Evolutionary conservation across 2,113 vertebrate species (phyloP).

Genomic region (Odontophorus gujanensis): DNA sequence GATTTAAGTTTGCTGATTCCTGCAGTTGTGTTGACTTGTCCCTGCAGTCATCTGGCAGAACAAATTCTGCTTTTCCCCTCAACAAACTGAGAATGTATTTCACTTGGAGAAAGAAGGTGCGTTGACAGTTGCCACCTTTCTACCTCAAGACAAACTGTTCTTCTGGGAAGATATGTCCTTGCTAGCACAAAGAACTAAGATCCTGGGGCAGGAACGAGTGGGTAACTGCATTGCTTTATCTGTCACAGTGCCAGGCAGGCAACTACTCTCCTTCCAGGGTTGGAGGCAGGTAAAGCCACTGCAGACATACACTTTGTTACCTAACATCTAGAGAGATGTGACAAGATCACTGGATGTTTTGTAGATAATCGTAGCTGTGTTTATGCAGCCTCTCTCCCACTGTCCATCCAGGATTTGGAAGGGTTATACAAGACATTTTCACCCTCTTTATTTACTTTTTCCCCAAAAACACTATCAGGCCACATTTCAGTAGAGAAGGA

Average conservation of each 20-base stretch:
- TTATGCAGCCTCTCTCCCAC: background rate
- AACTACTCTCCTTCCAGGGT: background rate
- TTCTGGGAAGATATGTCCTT: background rate
- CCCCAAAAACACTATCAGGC: background rate
- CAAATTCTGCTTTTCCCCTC: background rate
- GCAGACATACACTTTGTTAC: background rate
- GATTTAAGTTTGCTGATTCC: background rate
- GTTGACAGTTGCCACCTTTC: background rate
- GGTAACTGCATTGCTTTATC: background rate
- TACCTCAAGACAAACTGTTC: background rate
- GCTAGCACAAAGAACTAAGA: background rate
- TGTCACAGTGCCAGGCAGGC: background rate
- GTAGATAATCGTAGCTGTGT: background rate
- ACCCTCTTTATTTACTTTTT: background rate
- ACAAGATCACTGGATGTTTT: background rate
- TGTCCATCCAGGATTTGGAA: background rate
- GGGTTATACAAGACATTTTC: background rate
- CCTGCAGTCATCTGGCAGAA: background rate
- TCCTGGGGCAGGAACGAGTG: background rate
- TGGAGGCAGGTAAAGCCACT: background rate
- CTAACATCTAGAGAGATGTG: background rate
- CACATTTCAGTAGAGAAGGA: background rate
- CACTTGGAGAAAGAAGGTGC: background rate
- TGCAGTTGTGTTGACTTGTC: accelerated
- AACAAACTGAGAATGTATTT: background rate